Evolutionary conservation across 2,113 vertebrate species (phyloP).

Genomic region (Hippopotamus amphibius): DNA sequence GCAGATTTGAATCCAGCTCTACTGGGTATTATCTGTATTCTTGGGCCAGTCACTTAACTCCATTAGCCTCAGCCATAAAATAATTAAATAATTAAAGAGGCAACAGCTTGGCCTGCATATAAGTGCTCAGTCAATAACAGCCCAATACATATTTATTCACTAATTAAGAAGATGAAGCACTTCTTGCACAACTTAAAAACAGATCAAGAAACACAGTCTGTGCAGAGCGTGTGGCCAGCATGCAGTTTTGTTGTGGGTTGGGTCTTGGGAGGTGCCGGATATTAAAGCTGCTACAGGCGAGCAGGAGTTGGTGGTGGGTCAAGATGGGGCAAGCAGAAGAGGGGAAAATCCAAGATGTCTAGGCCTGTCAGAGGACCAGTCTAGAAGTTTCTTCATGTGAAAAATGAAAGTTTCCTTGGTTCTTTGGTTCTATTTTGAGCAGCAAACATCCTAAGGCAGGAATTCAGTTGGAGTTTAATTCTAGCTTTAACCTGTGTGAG

Average conservation of each 20-base stretch:
- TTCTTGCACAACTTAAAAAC: constrained; percentile 27
- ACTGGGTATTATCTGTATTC: not conserved
- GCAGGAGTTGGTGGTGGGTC: not conserved
- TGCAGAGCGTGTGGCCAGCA: not conserved
- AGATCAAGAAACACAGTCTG: not conserved
- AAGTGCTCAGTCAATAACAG: constrained; percentile 25
- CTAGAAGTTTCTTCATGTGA: constrained; percentile 1
- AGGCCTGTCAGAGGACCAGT: not conserved
- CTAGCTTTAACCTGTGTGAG: not conserved
- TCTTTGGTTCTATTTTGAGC: constrained; percentile 47
- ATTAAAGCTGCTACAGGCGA: not conserved
- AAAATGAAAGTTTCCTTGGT: constrained; percentile 1
- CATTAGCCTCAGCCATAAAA: not conserved
- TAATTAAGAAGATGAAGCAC: constrained; percentile 42
- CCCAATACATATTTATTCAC: not conserved
- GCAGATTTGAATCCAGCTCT: not conserved
- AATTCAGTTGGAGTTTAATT: constrained; percentile 48
- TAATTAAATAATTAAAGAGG: constrained; percentile 41
- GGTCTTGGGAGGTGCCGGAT: not conserved
- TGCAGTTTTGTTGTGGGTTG: not conserved
- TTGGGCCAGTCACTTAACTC: not conserved
- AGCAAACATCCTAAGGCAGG: constrained; percentile 53
- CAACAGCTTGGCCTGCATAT: not conserved
- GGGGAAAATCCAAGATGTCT: not conserved
- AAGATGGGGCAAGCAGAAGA: not conserved